Evolutionary conservation across 2,113 vertebrate genomes (phyloP), one percentile per base, ranked within the genome.

Genomic region (Osmerus eperlanus): DNA sequence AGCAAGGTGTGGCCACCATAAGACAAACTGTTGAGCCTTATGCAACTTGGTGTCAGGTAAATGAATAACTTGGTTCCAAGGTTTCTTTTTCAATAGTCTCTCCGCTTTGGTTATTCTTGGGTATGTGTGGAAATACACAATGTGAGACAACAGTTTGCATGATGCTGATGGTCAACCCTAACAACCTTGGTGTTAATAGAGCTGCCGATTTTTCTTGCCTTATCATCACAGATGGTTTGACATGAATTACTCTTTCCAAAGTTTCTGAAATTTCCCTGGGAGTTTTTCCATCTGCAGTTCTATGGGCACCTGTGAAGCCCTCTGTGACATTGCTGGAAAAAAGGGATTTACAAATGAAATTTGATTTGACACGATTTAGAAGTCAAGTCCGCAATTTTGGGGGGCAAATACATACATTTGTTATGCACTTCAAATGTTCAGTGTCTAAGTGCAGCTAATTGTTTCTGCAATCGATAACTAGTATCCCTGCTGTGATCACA

Each of bases 31-130:
- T 89, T 54, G 78, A 91, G 70, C 94, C 95, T 1, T 94, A 94
- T 7, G 87, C 89, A 75, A 83, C 75, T 65, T 91, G 92, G 92
- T 91, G 89, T 85, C 93, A 95, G 94, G 94, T 95, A 94, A 0
- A 36, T n/a, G 64, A 18, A 68, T 54, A 61, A 11, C 29, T 14
- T 28, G 29, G 52, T 36, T 15, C 55, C 51, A 23, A 41, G 4
- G 66, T 68, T 77, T 32, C 62, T 64, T 32, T 29, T n/a, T 63
- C 13, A 63, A 12, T 25, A 63, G 61, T 36, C 61, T 7, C 12
- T 32, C 4, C 61, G 4, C 21, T 3, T 5, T 0, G 13, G 28
- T 8, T 29, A 28, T 23, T 61, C 11, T 61, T 62, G 21, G 25
- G 60, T 62, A 25, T 15, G 14, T 15, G 23, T 62, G 2, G 13